Evolutionary conservation across 2,113 vertebrate genomes (phyloP).

Genomic region (Raja brachyura): DNA sequence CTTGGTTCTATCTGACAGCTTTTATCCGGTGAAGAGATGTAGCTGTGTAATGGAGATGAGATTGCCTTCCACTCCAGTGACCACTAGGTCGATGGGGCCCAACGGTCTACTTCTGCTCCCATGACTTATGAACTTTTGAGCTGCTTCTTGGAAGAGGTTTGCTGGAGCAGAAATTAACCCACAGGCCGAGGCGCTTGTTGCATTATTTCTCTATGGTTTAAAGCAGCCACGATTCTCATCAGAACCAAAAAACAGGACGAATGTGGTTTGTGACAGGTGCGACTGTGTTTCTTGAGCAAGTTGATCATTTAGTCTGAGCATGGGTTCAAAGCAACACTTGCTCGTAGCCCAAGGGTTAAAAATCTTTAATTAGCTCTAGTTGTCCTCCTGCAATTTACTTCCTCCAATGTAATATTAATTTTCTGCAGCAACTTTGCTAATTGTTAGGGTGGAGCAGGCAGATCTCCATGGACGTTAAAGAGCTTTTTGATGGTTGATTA

Average conservation of each 20-base stretch:
- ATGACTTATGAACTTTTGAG: neutral
- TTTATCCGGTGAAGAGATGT: no score
- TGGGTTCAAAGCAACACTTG: constrained; percentile 21
- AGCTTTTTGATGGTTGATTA: no score
- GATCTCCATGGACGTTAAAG: neutral
- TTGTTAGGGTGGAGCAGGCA: neutral
- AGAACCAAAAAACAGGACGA: constrained; percentile 22
- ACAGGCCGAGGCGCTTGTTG: neutral
- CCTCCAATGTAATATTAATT: neutral
- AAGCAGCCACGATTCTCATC: neutral
- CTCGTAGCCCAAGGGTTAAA: constrained; percentile 22
- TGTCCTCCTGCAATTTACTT: constrained; percentile 24
- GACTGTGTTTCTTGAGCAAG: constrained; percentile 8
- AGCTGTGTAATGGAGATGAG: no score
- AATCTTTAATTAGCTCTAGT: constrained; percentile 31
- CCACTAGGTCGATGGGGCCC: no score
- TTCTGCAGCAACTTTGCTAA: neutral
- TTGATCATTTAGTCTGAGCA: constrained; percentile 4
- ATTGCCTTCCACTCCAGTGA: no score
- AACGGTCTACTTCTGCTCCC: no score
- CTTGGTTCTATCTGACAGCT: no score
- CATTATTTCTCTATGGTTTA: constrained; percentile 26
- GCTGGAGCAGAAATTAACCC: constrained; percentile 29
- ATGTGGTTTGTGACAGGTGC: constrained; percentile 28
- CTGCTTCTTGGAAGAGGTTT: neutral